Evolutionary conservation across 2,888 invertebrate species (phyloP), one percentile per base, ranked within the genome.

Genomic region (Eilema caniola): DNA sequence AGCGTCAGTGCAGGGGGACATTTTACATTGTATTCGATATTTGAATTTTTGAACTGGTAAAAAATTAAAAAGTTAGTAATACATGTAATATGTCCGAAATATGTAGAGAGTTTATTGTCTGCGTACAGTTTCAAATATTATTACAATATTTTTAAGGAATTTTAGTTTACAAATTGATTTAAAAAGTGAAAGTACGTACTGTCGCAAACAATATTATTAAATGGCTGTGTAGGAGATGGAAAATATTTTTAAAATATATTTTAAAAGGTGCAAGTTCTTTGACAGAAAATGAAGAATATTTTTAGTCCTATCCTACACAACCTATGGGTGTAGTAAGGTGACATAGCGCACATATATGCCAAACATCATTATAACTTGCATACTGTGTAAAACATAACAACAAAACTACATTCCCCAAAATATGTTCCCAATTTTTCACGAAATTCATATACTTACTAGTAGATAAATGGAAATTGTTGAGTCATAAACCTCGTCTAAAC

Each of bases 1-100:
- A 93, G 93, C 92, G 82, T 86, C 86, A 85, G 86, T 86, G 86
- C 80, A 53, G 33, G 28, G 23, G 82, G 83, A 79, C 77, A 80
- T 77, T 74, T 72, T 74, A 77, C 82, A 78, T 11, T 25, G 74
- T 81, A 79, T 75, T 67, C 70, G 53, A 10, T 20, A 25, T 62
- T 66, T 37, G 20, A 16, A 56, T 57, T 37, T n/a, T 62, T 25
- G 23, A 33, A 16, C 16, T 33, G 59, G 20, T 41, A 33, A 33
- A n/a, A 62, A 60, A 28, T 28, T 62, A 60, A 41, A 14, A n/a
- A 61, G 67, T 56, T 62, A 72, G 0, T 20, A 67, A 76, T 74
- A 77, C 77, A 73, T 81, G 79, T 82, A 84, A 79, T 80, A 78
- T 81, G 66, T 78, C 82, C 75, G 67, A 74, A 69, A 72, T 72